Evolutionary conservation across 2,113 vertebrate genomes (phyloP), one percentile per base, ranked within the genome.

Genomic region (Forbesichthys agassizii): DNA sequence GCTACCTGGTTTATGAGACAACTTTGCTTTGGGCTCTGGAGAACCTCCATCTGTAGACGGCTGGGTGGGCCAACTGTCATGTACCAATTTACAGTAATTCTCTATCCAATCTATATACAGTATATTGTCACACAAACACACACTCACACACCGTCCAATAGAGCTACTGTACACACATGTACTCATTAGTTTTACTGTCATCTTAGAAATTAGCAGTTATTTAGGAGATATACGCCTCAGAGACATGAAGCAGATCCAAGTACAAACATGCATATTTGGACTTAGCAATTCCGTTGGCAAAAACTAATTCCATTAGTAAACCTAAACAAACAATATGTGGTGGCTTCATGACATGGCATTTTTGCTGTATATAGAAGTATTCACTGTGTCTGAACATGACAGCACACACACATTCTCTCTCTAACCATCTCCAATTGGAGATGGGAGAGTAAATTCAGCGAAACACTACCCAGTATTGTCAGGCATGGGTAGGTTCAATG

Each of bases 381-480:
- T 58, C 48, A 62, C 58, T 3, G 13, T 52, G 48, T 48, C 52
- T 70, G 67, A 12, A 61, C 61, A 13, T 80, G 81, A 72, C 80
- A 72, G 67, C 1, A 55, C 66, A 54, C 36, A 42, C 36, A 42
- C 36, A 42, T 8, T 42, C 36, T 6, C 18, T 5, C 61, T 68
- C 73, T 75, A 49, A 13, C 0, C 60, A 48, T 73, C 68, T 69
- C 77, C 59, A 82, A 55, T 14, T 60, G 64, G 36, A 5, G 64
- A 11, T 8, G 58, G 69, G 61, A 68, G 64, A 81, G 68, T 73
- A 69, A 33, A 53, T 5, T 16, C 69, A 67, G 74, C 71, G 33
- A 70, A 89, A 91, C 87, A 91, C 74, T 85, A 87, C 66, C 65
- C 47, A 52, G 71, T 67, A 85, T 90, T 91, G 90, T 91, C 70